phyloP scores from a whole-genome alignment of 2,797 vertebrate species.

The Monodelphis domestica region DNA sequence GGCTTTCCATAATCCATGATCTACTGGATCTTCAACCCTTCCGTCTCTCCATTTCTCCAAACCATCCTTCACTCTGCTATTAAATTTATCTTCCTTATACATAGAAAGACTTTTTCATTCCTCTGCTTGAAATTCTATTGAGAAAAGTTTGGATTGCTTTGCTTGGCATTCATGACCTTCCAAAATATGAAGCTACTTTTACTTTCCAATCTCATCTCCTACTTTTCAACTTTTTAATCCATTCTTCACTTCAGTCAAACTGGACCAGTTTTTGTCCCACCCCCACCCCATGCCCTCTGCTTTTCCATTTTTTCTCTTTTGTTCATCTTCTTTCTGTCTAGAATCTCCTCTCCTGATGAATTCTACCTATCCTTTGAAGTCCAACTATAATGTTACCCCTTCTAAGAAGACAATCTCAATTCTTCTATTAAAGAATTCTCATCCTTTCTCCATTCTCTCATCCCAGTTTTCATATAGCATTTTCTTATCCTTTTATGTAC shows the following conservation, averaged over 20 bases:
- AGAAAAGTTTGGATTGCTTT: neutral
- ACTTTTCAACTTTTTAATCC: neutral
- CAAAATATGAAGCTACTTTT: no score
- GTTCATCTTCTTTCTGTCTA: neutral
- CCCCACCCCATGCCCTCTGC: neutral
- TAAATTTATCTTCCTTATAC: neutral
- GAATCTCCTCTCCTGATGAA: neutral
- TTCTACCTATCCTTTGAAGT: neutral
- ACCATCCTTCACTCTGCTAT: neutral
- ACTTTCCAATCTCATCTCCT: neutral
- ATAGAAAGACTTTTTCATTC: neutral
- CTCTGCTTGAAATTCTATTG: neutral
- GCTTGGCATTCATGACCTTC: neutral
- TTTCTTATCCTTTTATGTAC: neutral
- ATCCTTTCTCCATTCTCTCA: neutral
- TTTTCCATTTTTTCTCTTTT: neutral
- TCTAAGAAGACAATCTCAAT: neutral
- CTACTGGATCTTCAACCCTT: neutral
- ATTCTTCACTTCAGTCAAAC: neutral
- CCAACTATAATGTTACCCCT: neutral
- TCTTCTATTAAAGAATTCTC: neutral
- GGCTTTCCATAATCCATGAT: neutral
- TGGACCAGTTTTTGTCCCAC: neutral
- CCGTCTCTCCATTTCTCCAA: neutral
- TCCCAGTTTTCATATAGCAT: neutral